Conservation (phyloP, 2,113 vertebrate species). For the Aphyosemion australe region DNA sequence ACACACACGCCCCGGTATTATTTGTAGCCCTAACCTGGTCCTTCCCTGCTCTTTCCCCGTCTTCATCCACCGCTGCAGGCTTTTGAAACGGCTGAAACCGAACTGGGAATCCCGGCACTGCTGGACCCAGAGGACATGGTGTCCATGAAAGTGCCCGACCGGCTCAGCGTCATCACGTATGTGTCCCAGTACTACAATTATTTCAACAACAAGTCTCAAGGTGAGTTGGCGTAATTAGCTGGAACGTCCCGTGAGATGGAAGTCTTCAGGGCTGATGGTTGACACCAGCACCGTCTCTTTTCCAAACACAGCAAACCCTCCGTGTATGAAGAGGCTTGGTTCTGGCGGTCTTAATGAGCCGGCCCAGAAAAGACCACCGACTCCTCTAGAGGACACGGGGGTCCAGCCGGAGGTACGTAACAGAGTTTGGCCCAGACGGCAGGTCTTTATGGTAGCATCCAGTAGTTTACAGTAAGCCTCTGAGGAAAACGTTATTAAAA, state of each 20-base stretch:
- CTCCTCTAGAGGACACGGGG: conserved; percentile 63
- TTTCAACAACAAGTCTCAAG: conserved; percentile 84
- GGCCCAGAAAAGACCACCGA: conserved; percentile 65
- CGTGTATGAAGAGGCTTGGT: conserved; percentile 79
- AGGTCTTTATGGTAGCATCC: conserved; percentile 35
- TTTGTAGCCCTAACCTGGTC: too few relatives aligned
- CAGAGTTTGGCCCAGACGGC: background rate
- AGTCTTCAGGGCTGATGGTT: background rate
- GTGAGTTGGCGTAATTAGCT: conserved; percentile 29
- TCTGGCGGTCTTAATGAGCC: conserved; percentile 64
- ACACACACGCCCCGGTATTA: too few relatives aligned
- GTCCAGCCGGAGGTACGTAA: conserved; percentile 71
- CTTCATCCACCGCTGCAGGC: conserved; percentile 75
- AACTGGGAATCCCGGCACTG: conserved; percentile 94
- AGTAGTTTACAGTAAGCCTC: background rate
- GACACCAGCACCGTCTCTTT: conserved; percentile 6
- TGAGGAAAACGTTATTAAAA: background rate
- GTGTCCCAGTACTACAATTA: conserved; percentile 98
- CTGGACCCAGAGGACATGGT: conserved; percentile 97
- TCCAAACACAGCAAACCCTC: conserved; percentile 77
- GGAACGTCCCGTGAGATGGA: background rate
- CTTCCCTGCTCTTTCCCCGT: too few relatives aligned
- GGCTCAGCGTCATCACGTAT: conserved; percentile 96
- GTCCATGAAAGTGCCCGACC: conserved; percentile 94
- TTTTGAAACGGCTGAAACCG: conserved; percentile 91